Evolutionary conservation across 2,797 vertebrate genomes (phyloP).

Genomic region (Rallus crepitans): DNA sequence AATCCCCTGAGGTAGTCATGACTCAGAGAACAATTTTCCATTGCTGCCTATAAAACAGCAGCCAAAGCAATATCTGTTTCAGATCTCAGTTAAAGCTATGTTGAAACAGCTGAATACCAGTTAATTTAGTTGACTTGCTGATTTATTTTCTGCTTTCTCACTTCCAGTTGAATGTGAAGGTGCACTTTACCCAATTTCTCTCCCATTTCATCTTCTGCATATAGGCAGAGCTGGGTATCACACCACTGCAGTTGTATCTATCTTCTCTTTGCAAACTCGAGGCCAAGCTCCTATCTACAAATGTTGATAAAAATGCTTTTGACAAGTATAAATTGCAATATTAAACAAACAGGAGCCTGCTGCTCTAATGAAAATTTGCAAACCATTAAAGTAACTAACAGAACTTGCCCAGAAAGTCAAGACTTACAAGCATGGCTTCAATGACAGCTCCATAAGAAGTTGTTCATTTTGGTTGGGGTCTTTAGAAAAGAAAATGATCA

Average conservation of each 20-base stretch:
- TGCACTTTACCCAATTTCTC: background rate
- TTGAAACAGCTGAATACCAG: background rate
- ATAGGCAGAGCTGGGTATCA: background rate
- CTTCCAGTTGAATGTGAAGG: background rate
- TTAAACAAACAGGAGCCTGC: background rate
- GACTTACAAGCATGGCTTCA: background rate
- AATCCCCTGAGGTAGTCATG: background rate
- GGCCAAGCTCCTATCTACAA: background rate
- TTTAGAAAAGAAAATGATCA: background rate
- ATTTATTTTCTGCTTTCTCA: slow-evolving; percentile 4
- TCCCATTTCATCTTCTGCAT: background rate
- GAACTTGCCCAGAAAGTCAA: background rate
- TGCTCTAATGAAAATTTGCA: background rate
- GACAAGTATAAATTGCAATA: background rate
- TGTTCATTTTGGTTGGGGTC: background rate
- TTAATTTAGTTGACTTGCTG: background rate
- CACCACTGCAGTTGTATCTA: background rate
- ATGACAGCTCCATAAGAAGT: background rate
- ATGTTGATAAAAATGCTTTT: background rate
- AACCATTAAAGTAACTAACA: background rate
- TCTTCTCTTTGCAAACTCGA: slow-evolving; percentile 2
- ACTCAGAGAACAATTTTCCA: background rate
- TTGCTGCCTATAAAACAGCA: background rate
- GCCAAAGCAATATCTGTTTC: background rate
- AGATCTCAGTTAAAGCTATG: background rate